Evolutionary conservation across 1,140 invertebrate species (phyloP).

Genomic region (Chironomus striatipennis): DNA sequence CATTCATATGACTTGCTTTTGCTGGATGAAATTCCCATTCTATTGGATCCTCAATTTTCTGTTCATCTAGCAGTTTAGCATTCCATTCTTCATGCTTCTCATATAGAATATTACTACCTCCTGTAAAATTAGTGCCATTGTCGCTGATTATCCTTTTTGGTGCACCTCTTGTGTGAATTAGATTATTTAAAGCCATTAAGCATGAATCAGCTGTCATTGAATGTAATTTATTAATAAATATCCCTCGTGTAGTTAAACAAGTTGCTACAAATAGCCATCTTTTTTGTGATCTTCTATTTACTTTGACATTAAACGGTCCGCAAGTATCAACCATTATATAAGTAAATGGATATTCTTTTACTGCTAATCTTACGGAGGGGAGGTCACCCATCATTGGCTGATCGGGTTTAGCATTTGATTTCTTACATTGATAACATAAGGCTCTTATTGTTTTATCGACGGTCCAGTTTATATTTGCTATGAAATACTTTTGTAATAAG

Average conservation of each 20-base stretch:
- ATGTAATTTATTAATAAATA: no score
- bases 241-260: slow-evolving; percentile 30
- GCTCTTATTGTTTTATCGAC: not conserved
- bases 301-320: slow-evolving; percentile 29
- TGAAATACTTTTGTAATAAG: not conserved
- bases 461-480: not conserved
- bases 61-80: no score
- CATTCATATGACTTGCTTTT: no score
- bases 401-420: not conserved
- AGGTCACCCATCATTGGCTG: slow-evolving; percentile 24
- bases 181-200: no score
- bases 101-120: no score
- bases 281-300: slow-evolving; percentile 28
- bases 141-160: no score
- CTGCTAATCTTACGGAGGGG: slow-evolving; percentile 16
- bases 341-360: slow-evolving; percentile 28
- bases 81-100: no score
- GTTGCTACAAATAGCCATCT: slow-evolving; percentile 31
- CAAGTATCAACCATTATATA: slow-evolving; percentile 30
- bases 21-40: no score
- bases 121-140: no score
- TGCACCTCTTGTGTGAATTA: no score
- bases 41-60: no score
- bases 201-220: no score
- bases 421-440: not conserved